Evolutionary conservation across 23 tunicate genomes (phyloP).

Genomic region (Clavelina lepadiformis): DNA sequence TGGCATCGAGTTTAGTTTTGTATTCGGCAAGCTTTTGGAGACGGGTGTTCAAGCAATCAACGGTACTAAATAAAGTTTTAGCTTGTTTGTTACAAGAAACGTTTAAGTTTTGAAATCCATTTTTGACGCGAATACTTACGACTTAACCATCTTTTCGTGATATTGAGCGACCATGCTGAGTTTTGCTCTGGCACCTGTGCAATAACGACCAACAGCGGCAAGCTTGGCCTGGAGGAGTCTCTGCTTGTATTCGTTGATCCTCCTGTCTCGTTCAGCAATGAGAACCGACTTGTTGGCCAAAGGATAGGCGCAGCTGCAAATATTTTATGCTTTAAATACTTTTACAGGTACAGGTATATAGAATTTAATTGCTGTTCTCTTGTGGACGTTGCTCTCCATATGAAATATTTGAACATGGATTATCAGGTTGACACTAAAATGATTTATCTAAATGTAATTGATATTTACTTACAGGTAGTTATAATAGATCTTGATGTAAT

Average conservation of each 20-base stretch:
- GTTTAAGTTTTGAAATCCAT: not conserved
- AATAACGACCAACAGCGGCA: conserved; percentile 12
- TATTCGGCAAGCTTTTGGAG: conserved; percentile 39
- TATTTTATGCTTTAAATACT: too few species aligned
- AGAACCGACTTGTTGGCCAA: too few species aligned
- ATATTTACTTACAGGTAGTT: too few species aligned
- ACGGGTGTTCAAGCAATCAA: conserved; percentile 40
- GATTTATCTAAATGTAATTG: too few species aligned
- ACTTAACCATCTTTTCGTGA: conserved; percentile 30
- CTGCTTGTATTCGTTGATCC: conserved; percentile 21
- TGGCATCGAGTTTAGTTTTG: conserved; percentile 19
- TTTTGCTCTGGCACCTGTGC: conserved; percentile 24
- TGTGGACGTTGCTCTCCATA: too few species aligned
- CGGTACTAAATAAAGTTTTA: conserved; percentile 7
- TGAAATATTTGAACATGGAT: too few species aligned
- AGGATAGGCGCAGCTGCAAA: too few species aligned
- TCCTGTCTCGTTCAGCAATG: conserved; percentile 17
- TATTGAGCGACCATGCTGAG: conserved; percentile 4
- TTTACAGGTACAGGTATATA: too few species aligned
- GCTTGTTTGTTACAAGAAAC: not conserved
- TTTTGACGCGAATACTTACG: conserved; percentile 14
- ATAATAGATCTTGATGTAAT: too few species aligned
- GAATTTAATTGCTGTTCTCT: too few species aligned
- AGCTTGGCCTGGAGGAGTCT: conserved; percentile 14
- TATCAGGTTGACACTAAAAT: too few species aligned